A percentile compares a stretch with the other conserved stretches of the same genome.
Conservation (phyloP, 2,797 vertebrate genomes). For the Typhlichthys eigenmanni region DNA sequence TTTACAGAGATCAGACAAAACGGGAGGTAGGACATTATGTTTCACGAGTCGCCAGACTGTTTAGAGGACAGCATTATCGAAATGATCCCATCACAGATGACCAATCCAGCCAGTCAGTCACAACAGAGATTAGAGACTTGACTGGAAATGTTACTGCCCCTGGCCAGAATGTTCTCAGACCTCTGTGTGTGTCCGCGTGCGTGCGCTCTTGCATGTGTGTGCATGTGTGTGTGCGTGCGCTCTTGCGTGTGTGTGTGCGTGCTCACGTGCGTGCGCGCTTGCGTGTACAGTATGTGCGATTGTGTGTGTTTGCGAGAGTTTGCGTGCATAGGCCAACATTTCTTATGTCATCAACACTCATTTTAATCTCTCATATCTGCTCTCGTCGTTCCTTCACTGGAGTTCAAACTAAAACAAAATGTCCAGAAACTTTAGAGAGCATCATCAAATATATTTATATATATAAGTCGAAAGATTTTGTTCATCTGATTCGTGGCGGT, state of each 20-base stretch:
- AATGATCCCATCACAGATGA: conserved; percentile 45
- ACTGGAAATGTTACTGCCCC: conserved; percentile 34
- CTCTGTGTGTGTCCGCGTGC: background rate
- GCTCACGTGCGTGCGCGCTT: background rate
- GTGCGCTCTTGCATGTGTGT: background rate
- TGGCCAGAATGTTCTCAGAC: conserved; percentile 32
- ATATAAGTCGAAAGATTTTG: too few species aligned
- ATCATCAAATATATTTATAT: too few species aligned
- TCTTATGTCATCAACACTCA: too few species aligned
- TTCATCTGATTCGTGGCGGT: too few species aligned
- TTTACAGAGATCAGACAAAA: conserved; percentile 8
- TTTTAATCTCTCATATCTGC: too few species aligned
- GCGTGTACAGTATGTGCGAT: background rate
- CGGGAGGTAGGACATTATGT: conserved; percentile 3
- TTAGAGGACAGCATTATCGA: conserved; percentile 34
- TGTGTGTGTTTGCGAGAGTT: conserved; percentile 5
- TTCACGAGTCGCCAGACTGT: conserved; percentile 30
- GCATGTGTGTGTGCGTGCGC: conserved; percentile 4
- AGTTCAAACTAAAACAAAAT: too few species aligned
- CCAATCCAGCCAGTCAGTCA: conserved; percentile 35
- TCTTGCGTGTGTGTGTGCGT: conserved; percentile 1
- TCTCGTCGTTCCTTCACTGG: too few species aligned
- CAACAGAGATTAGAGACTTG: conserved; percentile 37
- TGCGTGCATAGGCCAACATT: background rate
- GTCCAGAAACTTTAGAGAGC: too few species aligned